Conservation (phyloP, 1,140 invertebrate genomes). For the Cataglyphis hispanica region DNA sequence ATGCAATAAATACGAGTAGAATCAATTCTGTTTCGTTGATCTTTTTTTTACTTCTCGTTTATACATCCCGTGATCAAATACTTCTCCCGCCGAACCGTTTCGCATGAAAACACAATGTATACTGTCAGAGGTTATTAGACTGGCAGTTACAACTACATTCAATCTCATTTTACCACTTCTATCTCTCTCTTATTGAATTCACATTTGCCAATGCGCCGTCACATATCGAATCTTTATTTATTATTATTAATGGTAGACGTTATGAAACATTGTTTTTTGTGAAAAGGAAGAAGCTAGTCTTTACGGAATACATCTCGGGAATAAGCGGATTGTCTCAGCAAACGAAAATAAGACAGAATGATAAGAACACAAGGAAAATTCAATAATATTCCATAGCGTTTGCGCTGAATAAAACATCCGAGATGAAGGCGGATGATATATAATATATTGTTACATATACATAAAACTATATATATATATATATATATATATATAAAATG, state of each 20-base stretch:
- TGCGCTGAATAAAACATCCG: background rate
- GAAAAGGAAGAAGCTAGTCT: constrained; percentile 8
- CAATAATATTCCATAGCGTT: background rate
- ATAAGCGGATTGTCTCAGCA: background rate
- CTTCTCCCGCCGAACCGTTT: constrained; percentile 7
- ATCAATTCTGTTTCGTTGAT: background rate
- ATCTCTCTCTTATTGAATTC: constrained; percentile 39
- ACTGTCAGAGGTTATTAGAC: constrained; percentile 30
- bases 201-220: background rate
- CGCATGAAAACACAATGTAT: background rate
- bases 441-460: background rate
- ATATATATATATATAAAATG: too few species aligned
- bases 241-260: constrained; percentile 21
- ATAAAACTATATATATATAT: too few species aligned
- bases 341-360: background rate
- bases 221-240: constrained; percentile 33
- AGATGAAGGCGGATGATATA: background rate
- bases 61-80: background rate
- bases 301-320: background rate
- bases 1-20: background rate
- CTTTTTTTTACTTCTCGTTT: background rate
- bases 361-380: background rate
- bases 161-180: constrained; percentile 17
- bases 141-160: constrained; percentile 28
- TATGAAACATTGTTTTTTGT: background rate